Percentiles rank a stretch among this genome's conserved stretches.
Conservation (phyloP, 2,888 invertebrate species). For the Andrena haemorrhoa region DNA sequence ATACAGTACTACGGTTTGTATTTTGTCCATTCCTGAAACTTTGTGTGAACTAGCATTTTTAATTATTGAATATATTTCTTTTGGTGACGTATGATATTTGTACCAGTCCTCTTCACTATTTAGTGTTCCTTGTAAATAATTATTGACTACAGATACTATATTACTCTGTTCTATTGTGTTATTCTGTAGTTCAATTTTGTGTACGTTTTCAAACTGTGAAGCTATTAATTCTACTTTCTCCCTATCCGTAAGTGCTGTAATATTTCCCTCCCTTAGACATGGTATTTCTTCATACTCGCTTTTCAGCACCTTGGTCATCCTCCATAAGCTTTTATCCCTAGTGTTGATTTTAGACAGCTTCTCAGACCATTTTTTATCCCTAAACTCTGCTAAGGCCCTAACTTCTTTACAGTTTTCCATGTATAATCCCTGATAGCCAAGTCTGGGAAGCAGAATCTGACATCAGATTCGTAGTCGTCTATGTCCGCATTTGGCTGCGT, state of each 20-base stretch:
- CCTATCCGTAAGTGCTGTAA: too few relatives aligned
- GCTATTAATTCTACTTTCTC: too few relatives aligned
- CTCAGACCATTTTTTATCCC: conserved; percentile 22
- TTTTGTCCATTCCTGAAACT: neutral
- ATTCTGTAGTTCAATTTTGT: neutral
- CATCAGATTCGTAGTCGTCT: too few relatives aligned
- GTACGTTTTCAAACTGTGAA: neutral
- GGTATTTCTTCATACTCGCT: neutral
- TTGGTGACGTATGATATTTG: neutral
- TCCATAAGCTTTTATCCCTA: conserved; percentile 35
- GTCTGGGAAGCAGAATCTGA: too few relatives aligned
- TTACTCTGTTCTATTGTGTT: neutral
- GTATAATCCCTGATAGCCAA: too few relatives aligned
- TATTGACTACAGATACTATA: neutral
- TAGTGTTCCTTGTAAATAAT: neutral
- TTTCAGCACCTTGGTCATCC: conserved; percentile 40
- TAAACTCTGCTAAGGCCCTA: conserved; percentile 18
- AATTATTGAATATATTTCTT: neutral
- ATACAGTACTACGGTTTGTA: neutral
- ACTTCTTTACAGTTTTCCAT: conserved; percentile 12
- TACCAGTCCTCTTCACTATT: neutral
- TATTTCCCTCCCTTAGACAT: neutral
- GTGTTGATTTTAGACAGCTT: conserved; percentile 35
- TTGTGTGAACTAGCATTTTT: neutral
- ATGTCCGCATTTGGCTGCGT: too few relatives aligned